phyloP scores from a whole-genome alignment of 1,140 invertebrate species.

The Pentalonia nigronervosa region DNA sequence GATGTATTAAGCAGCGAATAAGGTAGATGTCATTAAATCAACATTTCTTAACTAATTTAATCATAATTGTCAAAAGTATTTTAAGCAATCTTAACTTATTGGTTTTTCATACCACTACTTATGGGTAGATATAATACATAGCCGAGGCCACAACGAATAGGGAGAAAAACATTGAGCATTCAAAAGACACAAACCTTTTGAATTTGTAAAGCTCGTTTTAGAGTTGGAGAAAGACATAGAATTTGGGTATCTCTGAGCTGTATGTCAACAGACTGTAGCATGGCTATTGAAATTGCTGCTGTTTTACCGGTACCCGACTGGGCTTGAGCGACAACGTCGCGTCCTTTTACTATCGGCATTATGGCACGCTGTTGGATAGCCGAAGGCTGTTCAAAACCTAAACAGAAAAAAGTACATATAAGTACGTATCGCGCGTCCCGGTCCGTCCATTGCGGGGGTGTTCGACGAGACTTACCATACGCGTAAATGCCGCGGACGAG shows the following conservation, averaged over 20 bases:
- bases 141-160: not conserved
- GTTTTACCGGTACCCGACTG: slow-evolving; percentile 99
- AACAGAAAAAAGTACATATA: slow-evolving; percentile 60
- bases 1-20: too few species aligned
- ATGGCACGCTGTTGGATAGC: slow-evolving; percentile 99
- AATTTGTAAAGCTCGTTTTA: slow-evolving; percentile 97
- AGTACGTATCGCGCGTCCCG: not conserved
- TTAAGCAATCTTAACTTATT: too few species aligned
- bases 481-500: slow-evolving; percentile 96
- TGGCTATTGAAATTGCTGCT: slow-evolving; percentile 96
- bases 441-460: accelerated
- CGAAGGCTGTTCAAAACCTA: slow-evolving; percentile 98
- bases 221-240: slow-evolving; percentile 91
- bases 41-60: too few species aligned
- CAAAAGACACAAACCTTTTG: slow-evolving; percentile 78
- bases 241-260: slow-evolving; percentile 95
- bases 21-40: too few species aligned
- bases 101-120: too few species aligned
- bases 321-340: slow-evolving; percentile 98
- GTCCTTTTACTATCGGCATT: slow-evolving; percentile 93
- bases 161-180: not conserved
- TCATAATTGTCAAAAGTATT: too few species aligned
- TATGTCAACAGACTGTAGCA: slow-evolving; percentile 92
- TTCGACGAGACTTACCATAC: slow-evolving; percentile 77
- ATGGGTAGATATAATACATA: not conserved